Base-by-base conservation (phyloP, 2,888 invertebrate genomes). In the Ganaspis brasiliensis region DNA sequence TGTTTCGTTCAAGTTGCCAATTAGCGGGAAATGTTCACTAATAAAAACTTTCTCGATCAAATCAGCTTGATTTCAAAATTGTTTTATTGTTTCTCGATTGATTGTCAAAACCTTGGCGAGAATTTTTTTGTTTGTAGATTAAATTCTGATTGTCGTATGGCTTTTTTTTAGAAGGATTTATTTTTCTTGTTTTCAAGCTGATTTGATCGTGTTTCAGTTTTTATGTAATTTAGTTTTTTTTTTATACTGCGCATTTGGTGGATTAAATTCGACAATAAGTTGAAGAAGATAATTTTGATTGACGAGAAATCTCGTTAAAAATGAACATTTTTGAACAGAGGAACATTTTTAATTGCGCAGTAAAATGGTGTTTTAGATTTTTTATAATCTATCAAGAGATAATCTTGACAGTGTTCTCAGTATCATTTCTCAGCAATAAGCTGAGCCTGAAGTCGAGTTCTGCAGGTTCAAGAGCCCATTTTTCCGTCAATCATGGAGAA, bases 401-500 rank as follows among this genome's bases (percentile, higher is more conserved):
- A 70, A 91, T 90, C 79, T 90, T 91, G 35, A 91, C 89, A 75
- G 85, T 87, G 76, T 90, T 86, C 84, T 91, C 89, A 77, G 82
- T 81, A 83, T 91, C 91, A 78, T 91, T 88, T 75, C 90, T 90
- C 77, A 91, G 88, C 81, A 91, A 80, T 70, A 91, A 86, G 77
- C 91, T 90, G 81, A 91, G 80, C 77, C 91, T 83, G 76, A 91
- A 88, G 77, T 91, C 91, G 82, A 91, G 91, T 79, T 91, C 91
- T 75, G 90, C 90, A 56, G 91, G 90, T 81, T 91, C 91, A 74
- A 91, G 88, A 84, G 91, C 90, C 91, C 91, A 91, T 85, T 91
- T 91, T 90, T 91, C 91, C 88, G 88, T 85, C 80, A 91, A 91
- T 92, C 92, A 92, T 87, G 92, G 92, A 14, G 94, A 94, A 86